Percentiles rank a stretch among this genome's conserved stretches.
phyloP scores from a whole-genome alignment of 2,113 vertebrate genomes.

The Eretmochelys imbricata region DNA sequence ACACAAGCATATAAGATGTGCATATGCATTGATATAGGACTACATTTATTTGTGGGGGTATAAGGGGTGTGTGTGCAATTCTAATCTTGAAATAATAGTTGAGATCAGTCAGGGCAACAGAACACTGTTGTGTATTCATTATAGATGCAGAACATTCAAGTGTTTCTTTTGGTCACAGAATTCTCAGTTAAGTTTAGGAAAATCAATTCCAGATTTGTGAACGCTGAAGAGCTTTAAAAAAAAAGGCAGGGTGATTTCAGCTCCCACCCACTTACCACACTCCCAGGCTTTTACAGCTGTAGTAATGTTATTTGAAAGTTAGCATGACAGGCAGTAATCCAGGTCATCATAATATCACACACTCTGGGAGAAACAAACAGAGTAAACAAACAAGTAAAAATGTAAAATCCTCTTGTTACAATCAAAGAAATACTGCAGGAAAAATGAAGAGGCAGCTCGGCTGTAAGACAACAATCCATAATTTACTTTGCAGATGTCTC shows the following conservation, averaged over 20 bases:
- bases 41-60: not conserved
- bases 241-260: not conserved
- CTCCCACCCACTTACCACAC: not conserved
- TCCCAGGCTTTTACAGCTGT: not conserved
- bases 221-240: not conserved
- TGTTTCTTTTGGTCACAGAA: not conserved
- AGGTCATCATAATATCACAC: not conserved
- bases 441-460: conserved; percentile 48
- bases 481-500: conserved; percentile 79
- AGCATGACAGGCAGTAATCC: not conserved
- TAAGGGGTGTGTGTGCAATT: not conserved
- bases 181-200: conserved; percentile 29
- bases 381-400: conserved; percentile 6
- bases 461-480: conserved; percentile 71
- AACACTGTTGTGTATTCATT: not conserved
- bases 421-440: conserved; percentile 32
- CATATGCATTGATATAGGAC: not conserved
- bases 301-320: not conserved
- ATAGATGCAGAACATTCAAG: not conserved
- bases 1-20: rapidly evolving
- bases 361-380: conserved; percentile 24
- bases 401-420: conserved; percentile 27
- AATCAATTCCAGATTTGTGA: not conserved
- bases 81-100: not conserved
- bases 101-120: not conserved